Evolutionary conservation across 2,797 vertebrate species (phyloP), one percentile per base, ranked within the genome.

Genomic region (Cynopterus sphinx): DNA sequence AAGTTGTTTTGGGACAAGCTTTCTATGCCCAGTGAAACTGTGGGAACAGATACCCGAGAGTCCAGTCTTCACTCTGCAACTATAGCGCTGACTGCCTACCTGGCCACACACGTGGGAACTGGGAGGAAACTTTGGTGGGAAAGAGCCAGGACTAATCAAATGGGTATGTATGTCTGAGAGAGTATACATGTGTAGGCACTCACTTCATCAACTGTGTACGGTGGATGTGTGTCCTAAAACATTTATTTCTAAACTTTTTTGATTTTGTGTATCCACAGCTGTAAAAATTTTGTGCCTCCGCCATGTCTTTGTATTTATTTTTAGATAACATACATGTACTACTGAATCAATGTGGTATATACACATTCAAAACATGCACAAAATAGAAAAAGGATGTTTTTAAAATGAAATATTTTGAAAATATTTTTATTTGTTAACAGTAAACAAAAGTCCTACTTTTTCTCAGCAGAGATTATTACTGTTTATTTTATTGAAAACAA

Each of bases 391-490:
- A 87, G 15, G 5, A 24, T 87, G 17, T 68, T 92, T 96, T 51
- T 5, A 55, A 94, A 95, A 83, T 43, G 49, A 91, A 94, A 19
- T 67, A 53, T 91, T 97, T 96, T 85, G 73, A 97, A 97, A 97
- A 96, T 93, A 97, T 41, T 94, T 95, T 94, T 74, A 43, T 88
- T 96, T 91, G 94, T 74, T 94, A 95, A 90, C 33, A 74, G 63
- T 97, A 82, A 92, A 96, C 95, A 97, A 97, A 97, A 57, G 67
- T 96, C 82, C 51, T 86, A 87, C 84, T 90, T 90, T 92, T 57
- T 55, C 63, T 82, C 77, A 65, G 57, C 59, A 92, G 96, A 93
- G 36, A 86, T 67, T 57, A 59, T 31, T 39, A 83, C 67, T 78
- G 19, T 78, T 68, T 83, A 89, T 88, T 95, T 96, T 88, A 85